Conservation (phyloP, 1,140 invertebrate genomes). For the Zaprionus davidi region DNA sequence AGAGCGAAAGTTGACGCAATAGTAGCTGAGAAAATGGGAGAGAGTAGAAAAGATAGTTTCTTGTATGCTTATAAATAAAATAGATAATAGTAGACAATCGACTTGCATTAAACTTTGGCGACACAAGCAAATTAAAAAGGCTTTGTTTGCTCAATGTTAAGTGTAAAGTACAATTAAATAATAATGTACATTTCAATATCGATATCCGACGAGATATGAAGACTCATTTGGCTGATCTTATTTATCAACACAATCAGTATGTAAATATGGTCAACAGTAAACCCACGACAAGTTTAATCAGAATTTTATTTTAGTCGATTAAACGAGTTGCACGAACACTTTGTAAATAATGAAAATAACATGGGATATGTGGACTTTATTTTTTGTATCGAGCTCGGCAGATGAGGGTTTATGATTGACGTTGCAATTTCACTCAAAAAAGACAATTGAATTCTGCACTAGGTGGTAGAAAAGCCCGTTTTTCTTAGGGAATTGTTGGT, state of each 20-base stretch:
- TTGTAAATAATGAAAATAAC: conserved; percentile 30
- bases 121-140: neutral
- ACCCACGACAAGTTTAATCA: conserved; percentile 47
- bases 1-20: conserved; percentile 68
- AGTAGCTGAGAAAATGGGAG: conserved; percentile 37
- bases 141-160: neutral
- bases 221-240: neutral
- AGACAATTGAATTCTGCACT: conserved; percentile 32
- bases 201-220: neutral
- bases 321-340: conserved; percentile 44
- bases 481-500: conserved; percentile 34
- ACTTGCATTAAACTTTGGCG: neutral
- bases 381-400: conserved; percentile 4
- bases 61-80: conserved; percentile 1
- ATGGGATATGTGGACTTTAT: conserved; percentile 34
- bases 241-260: neutral
- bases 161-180: neutral
- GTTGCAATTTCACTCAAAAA: conserved; percentile 29
- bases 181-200: no score
- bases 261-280: neutral
- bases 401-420: conserved; percentile 20
- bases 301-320: conserved; percentile 61
- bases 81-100: neutral
- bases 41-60: conserved; percentile 23
- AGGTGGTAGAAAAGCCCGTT: conserved; percentile 27